phyloP scores from a whole-genome alignment of 30 jellyfish, hydroid and myxozoan genomes.

The Hydra vulgaris region DNA sequence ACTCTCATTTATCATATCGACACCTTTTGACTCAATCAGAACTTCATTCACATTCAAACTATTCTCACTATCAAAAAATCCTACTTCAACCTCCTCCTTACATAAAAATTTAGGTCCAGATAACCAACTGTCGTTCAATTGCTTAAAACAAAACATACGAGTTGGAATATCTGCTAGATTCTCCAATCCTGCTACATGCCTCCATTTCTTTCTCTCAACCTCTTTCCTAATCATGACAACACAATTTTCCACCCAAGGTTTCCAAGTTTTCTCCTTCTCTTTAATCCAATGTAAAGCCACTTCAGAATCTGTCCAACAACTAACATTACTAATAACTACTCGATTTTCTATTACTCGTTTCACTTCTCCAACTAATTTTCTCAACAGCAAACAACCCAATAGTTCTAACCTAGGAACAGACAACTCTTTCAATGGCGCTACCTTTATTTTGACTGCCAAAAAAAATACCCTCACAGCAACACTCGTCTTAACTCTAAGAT shows the following conservation, averaged over 20 bases:
- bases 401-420: slow-evolving; percentile 59
- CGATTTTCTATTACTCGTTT: too few relatives aligned
- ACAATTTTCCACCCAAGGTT: slow-evolving; percentile 28
- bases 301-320: slow-evolving; percentile 57
- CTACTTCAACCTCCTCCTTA: neutral
- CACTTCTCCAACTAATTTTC: slow-evolving; percentile 34
- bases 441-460: slow-evolving; percentile 59
- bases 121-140: slow-evolving; percentile 18
- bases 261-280: slow-evolving; percentile 39
- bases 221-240: slow-evolving; percentile 20
- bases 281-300: slow-evolving; percentile 58
- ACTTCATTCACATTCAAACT: too few relatives aligned
- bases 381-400: slow-evolving; percentile 46
- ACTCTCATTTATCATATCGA: neutral
- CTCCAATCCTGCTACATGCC: slow-evolving; percentile 22
- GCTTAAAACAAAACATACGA: neutral
- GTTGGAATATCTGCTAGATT: slow-evolving; percentile 47
- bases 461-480: slow-evolving; percentile 35
- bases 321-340: too few relatives aligned
- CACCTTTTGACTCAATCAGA: too few relatives aligned
- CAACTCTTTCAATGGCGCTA: slow-evolving; percentile 42
- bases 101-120: slow-evolving; percentile 21
- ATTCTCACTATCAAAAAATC: too few relatives aligned
- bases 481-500: slow-evolving; percentile 32
- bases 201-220: slow-evolving; percentile 37